phyloP scores from a whole-genome alignment of 2,797 vertebrate genomes.

The Chaunax sp. region DNA sequence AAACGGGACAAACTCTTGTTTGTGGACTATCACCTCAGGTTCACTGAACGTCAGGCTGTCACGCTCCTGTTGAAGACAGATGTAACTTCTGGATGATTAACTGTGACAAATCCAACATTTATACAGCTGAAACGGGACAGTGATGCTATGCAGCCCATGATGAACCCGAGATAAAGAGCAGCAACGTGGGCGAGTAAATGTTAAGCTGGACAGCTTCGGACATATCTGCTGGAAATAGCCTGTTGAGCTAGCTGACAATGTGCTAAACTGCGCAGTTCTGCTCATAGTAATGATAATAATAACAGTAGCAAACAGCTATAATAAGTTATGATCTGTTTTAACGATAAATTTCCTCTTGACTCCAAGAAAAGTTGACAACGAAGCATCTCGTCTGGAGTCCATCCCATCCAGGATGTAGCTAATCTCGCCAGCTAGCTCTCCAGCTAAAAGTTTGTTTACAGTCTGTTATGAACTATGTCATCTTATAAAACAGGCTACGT shows the following conservation, averaged over 20 bases:
- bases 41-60: conserved; percentile 67
- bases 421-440: conserved; percentile 54
- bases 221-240: conserved; percentile 12
- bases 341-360: background rate
- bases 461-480: conserved; percentile 62
- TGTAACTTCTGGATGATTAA: background rate
- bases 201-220: background rate
- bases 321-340: background rate
- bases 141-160: background rate
- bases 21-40: conserved; percentile 76
- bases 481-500: background rate
- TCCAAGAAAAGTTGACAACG: background rate
- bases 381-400: conserved; percentile 1
- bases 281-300: background rate
- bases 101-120: background rate
- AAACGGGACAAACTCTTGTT: conserved; percentile 95
- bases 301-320: rapidly evolving
- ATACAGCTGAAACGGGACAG: background rate
- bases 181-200: background rate
- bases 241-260: conserved; percentile 33
- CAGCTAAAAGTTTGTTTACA: conserved; percentile 82
- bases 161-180: background rate
- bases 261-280: background rate
- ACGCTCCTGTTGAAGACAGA: conserved; percentile 73
- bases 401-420: conserved; percentile 26